phyloP scores from a whole-genome alignment of 2,888 invertebrate species.

The Patella ulyssiponensis region DNA sequence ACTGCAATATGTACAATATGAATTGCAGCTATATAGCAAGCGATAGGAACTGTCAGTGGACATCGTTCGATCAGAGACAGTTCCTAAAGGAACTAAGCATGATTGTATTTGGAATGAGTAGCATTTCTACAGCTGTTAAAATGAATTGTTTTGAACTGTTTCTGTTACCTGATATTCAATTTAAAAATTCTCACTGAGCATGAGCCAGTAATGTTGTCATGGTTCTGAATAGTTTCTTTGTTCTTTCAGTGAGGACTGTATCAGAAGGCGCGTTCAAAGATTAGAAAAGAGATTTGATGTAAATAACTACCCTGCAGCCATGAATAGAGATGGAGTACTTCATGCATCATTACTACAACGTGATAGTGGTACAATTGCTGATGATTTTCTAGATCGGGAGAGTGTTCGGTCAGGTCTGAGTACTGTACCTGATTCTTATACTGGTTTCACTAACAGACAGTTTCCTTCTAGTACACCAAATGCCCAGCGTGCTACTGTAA shows the following conservation, averaged over 20 bases:
- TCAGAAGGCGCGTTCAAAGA: background rate
- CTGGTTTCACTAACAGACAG: slow-evolving; percentile 54
- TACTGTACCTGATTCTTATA: slow-evolving; percentile 57
- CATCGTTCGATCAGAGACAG: too few species aligned
- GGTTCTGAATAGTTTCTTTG: too few species aligned
- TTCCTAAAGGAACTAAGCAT: too few species aligned
- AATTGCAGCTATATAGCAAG: too few species aligned
- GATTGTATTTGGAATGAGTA: too few species aligned
- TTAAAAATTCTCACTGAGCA: too few species aligned
- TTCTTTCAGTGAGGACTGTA: slow-evolving; percentile 5
- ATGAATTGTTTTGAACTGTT: too few species aligned
- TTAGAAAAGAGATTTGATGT: background rate
- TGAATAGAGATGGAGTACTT: background rate
- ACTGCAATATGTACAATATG: too few species aligned
- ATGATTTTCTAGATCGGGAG: slow-evolving; percentile 42
- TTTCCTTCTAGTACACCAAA: slow-evolving; percentile 60
- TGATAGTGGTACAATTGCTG: slow-evolving; percentile 14
- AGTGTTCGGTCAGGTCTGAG: slow-evolving; percentile 53
- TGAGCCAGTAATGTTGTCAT: too few species aligned
- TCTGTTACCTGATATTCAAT: too few species aligned
- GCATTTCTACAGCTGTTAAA: too few species aligned
- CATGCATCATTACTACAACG: background rate
- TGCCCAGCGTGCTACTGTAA: slow-evolving; percentile 31
- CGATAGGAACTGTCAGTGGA: too few species aligned
- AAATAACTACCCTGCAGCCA: background rate